These are phyloP conservation scores for Odontomyia ornata DNA, from an alignment of 2,888 invertebrate genomes.

Conservation along the genomic window DNA sequence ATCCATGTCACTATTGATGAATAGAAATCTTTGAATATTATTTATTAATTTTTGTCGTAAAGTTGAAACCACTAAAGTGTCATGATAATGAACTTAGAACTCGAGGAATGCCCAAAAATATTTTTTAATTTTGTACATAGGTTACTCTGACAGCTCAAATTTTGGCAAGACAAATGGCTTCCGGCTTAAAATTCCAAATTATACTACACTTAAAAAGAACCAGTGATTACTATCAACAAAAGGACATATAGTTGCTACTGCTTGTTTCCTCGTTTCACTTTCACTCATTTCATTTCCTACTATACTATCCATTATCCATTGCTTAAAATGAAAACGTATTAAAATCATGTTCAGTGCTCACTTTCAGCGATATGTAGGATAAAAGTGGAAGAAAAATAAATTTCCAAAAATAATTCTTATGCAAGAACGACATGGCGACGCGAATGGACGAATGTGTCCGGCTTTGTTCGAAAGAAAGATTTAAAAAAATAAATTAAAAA, in stretches of 20 bases:
- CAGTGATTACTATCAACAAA: too few relatives aligned
- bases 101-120: too few relatives aligned
- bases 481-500: constrained; percentile 31
- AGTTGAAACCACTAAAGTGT: not conserved
- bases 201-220: too few relatives aligned
- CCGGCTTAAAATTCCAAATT: too few relatives aligned
- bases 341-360: not conserved
- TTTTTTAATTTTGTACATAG: too few relatives aligned
- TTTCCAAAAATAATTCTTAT: constrained; percentile 44
- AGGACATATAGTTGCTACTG: too few relatives aligned
- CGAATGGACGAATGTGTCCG: constrained; percentile 26
- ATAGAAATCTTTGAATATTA: too few relatives aligned
- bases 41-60: too few relatives aligned
- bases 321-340: not conserved
- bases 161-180: too few relatives aligned
- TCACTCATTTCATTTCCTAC: not conserved
- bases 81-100: too few relatives aligned
- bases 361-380: not conserved
- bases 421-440: constrained; percentile 41
- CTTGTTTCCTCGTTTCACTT: not conserved
- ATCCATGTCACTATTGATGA: not conserved
- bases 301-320: not conserved
- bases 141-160: too few relatives aligned
- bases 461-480: constrained; percentile 41
- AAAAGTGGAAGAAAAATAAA: constrained; percentile 17